Base-by-base conservation (phyloP, 2,113 vertebrate species). In the Poecilia latipinna region DNA sequence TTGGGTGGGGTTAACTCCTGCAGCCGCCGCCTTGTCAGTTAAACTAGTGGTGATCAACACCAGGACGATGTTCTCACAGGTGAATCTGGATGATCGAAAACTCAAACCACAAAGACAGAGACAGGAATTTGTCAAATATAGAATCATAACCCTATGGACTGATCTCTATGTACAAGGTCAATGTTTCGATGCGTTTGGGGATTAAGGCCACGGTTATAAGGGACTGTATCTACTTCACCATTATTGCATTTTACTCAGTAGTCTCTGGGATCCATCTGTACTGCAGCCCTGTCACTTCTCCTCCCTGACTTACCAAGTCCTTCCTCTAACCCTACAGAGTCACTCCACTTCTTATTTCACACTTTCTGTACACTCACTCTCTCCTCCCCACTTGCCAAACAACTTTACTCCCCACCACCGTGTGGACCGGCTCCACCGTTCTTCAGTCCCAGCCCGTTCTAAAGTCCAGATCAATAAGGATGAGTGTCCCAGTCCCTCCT, bases 151-250 rank as follows among this genome's bases (percentile, higher is more conserved):
- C 78, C 79, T 84, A 76, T 87, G 66, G 86, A 83, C 71, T 84
- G 78, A 83, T 68, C 67, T 82, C 72, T 93, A 90, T 93, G 68
- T 93, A 93, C 92, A 93, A 76, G 73, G 77, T 86, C 57, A 37
- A 88, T 75, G 80, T 85, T 83, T 82, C 22, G 61, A 84, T 80
- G 76, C 77, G 62, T 86, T 83, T 84, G 65, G 84, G 87, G 84
- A 86, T 86, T 93, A 93, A 93, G 92, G 92, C 91, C 91, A 92
- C 91, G 80, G 83, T 86, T 91, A 89, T 82, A 87, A 76, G 83
- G 88, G 91, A 88, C 84, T 84, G 70, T 83, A 70, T 76, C 44
- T 78, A 82, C 78, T 83, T 84, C 83, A 72, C 77, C 64, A 33
- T 90, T 93, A 93, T 92, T 92, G 91, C 92, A 85, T 92, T 87